Conservation (phyloP, 1,140 invertebrate genomes). For the Cydia pomonella region DNA sequence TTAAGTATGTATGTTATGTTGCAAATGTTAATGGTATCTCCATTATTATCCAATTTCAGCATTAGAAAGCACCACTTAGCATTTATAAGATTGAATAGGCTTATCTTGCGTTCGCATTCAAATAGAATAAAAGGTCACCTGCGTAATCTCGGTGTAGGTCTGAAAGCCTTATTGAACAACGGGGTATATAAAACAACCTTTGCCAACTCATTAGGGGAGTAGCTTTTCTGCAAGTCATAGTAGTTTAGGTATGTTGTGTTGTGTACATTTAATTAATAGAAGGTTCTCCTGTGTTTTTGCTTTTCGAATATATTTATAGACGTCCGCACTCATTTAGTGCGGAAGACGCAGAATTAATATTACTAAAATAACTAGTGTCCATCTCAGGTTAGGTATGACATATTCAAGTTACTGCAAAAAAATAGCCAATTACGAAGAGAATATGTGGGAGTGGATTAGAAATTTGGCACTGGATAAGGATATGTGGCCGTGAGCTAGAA, state of each 20-base stretch:
- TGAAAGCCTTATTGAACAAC: constrained; percentile 14
- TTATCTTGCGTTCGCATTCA: constrained; percentile 10
- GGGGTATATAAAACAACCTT: constrained; percentile 1
- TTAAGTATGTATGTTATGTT: background rate
- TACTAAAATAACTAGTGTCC: too few species aligned
- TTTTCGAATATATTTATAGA: too few species aligned
- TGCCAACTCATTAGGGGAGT: constrained; percentile 8
- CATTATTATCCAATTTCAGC: constrained; percentile 11
- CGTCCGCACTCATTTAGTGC: too few species aligned
- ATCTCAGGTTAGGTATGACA: too few species aligned
- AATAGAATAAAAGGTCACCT: constrained; percentile 11
- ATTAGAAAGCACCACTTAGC: constrained; percentile 16
- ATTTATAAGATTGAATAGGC: constrained; percentile 17
- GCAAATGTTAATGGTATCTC: background rate
- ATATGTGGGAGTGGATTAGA: too few species aligned
- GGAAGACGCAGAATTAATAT: too few species aligned
- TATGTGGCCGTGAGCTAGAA: too few species aligned
- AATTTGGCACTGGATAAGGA: too few species aligned
- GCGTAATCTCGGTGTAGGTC: background rate
- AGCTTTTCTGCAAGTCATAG: background rate
- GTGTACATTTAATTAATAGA: too few species aligned
- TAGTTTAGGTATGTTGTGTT: background rate
- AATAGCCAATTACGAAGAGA: too few species aligned
- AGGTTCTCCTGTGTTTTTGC: too few species aligned
- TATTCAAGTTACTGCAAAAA: too few species aligned